These are phyloP conservation scores for Xanthia togata DNA, from an alignment of 2,888 invertebrate species.

Conservation along the genomic window DNA sequence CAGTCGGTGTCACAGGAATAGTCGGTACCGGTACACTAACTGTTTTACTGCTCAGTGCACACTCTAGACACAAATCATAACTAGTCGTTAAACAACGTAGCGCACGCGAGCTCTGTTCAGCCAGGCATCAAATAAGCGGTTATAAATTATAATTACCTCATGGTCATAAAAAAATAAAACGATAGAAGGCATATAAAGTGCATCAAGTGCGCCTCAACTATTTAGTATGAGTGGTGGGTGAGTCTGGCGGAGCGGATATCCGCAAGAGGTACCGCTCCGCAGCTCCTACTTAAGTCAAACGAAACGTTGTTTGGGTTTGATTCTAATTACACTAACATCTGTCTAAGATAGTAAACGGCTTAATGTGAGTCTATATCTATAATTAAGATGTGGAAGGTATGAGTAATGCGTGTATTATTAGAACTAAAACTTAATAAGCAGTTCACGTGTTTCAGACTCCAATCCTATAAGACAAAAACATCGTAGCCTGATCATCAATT, in stretches of 20 bases:
- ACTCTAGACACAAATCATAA: conserved; percentile 33
- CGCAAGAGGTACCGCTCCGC: conserved; percentile 74
- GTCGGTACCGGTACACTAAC: conserved; percentile 27
- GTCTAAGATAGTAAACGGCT: conserved; percentile 30
- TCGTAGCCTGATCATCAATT: not conserved
- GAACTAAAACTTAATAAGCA: conserved; percentile 6
- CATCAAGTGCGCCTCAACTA: conserved; percentile 63
- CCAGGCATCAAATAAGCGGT: conserved; percentile 69
- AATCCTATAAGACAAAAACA: conserved; percentile 4
- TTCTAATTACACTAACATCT: conserved; percentile 59
- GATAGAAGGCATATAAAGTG: conserved; percentile 61
- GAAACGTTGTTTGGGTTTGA: conserved; percentile 47
- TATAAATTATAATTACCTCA: conserved; percentile 68
- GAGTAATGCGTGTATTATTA: conserved; percentile 32
- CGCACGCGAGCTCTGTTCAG: conserved; percentile 70
- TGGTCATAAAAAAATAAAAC: conserved; percentile 67
- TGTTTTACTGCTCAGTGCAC: conserved; percentile 21
- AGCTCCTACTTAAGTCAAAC: conserved; percentile 54
- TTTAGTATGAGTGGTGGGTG: conserved; percentile 79
- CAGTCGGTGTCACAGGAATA: conserved; percentile 4
- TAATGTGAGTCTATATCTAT: conserved; percentile 52
- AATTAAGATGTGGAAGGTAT: conserved; percentile 39
- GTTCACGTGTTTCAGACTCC: conserved; percentile 2
- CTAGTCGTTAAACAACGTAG: conserved; percentile 45
- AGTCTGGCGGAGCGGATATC: conserved; percentile 83